Evolutionary conservation across 2,888 invertebrate species (phyloP).

Genomic region (Teleiodes luculella): DNA sequence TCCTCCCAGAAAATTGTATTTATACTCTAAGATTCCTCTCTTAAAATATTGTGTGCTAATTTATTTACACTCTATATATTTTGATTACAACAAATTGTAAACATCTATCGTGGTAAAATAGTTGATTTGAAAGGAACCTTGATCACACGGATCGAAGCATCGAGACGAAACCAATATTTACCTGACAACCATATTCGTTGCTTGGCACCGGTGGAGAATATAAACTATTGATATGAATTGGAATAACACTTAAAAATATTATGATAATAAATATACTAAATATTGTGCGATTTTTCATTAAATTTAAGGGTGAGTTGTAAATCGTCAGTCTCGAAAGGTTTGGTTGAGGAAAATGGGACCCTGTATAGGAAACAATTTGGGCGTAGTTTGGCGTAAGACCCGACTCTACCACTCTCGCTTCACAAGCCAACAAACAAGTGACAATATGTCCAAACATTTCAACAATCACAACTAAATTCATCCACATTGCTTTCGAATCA

Average conservation of each 20-base stretch:
- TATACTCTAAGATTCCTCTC: too few relatives aligned
- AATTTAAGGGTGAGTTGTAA: constrained; percentile 31
- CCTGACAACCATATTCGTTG: constrained; percentile 28
- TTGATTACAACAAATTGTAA: not conserved
- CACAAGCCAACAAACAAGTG: constrained; percentile 4
- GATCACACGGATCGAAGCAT: constrained; percentile 15
- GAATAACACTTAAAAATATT: constrained; percentile 22
- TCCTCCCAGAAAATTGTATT: too few relatives aligned
- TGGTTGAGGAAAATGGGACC: constrained; percentile 34
- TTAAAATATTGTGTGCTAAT: too few relatives aligned
- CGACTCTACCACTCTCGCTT: constrained; percentile 13
- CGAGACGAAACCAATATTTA: constrained; percentile 13
- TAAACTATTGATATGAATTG: constrained; percentile 24
- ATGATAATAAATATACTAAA: constrained; percentile 28
- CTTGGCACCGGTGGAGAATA: constrained; percentile 17
- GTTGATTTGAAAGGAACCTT: constrained; percentile 18
- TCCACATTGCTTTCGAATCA: not conserved
- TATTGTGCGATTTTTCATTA: constrained; percentile 18
- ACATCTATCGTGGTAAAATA: constrained; percentile 2
- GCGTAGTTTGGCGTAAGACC: constrained; percentile 24
- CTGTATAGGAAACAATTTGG: constrained; percentile 33
- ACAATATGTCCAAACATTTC: not conserved
- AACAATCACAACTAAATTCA: not conserved
- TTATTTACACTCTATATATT: too few relatives aligned
- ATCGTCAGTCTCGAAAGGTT: constrained; percentile 58